Evolutionary conservation across 2,888 invertebrate species (phyloP), one percentile per base, ranked within the genome.

Genomic region (Diarsia dahlii): DNA sequence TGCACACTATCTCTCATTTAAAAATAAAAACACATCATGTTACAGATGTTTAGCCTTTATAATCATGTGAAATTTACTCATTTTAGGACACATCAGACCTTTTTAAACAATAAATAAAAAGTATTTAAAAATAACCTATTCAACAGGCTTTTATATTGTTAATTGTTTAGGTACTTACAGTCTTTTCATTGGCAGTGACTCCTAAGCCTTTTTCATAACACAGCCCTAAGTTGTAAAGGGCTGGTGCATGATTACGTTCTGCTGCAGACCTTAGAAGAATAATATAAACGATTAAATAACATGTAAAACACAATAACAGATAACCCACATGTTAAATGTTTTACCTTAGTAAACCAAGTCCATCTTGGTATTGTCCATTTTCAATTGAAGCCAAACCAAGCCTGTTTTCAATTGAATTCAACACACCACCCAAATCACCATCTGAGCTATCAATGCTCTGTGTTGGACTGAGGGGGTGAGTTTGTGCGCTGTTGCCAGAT

Each of bases 121-220:
- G 1, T 15, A 18, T 28, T 9, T 8, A 58, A 15, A 46, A 64
- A 60, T n/a, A 3, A 8, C 4, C 3, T 23, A 23, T 23, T 23
- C 15, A 20, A 28, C 13, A 23, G 2, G 15, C 18, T 67, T 9
- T 18, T 23, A 39, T 34, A 56, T 10, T 76, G 12, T 56, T 23
- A 23, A 23, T 34, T 34, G 8, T 60, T 39, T 15, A 82, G 46
- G 2, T 54, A 63, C 89, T 92, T 92, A 97, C 97, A 94, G 96
- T 96, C 90, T 95, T 95, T 79, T 97, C 95, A 95, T 98, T 96
- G 80, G 95, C 94, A 58, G 94, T 91, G 4, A 97, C 97, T 76
- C 98, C 98, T 74, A 97, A 91, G 0, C 98, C 98, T 87, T 96
- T 94, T 92, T 98, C 98, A 92, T 98, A 97, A 89, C 98, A 98